phyloP scores from a whole-genome alignment of 2,113 vertebrate species.

The Pelusios castaneus region DNA sequence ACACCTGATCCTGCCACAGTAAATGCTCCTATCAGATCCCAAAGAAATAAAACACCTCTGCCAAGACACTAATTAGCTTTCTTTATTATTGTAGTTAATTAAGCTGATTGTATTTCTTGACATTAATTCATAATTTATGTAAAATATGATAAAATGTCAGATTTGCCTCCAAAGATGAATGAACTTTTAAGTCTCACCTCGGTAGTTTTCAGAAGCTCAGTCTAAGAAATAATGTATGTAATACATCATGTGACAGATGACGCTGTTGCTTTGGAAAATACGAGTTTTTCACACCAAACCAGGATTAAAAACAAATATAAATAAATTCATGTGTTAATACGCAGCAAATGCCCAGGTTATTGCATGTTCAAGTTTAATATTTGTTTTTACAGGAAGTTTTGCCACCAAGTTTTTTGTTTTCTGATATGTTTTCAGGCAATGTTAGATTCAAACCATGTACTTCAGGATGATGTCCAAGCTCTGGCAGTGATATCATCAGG shows the following conservation, averaged over 20 bases:
- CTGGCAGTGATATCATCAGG: background rate
- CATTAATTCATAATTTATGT: constrained; percentile 46
- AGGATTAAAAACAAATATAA: background rate
- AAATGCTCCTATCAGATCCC: constrained; percentile 57
- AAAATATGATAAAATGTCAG: background rate
- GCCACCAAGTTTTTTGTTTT: background rate
- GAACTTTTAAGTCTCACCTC: background rate
- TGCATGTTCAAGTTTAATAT: background rate
- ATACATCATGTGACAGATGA: background rate
- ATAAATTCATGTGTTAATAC: background rate
- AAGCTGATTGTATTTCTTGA: constrained; percentile 41
- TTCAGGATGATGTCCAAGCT: background rate
- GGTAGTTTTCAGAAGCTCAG: background rate
- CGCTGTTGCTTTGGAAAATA: background rate
- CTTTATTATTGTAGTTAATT: constrained; percentile 65
- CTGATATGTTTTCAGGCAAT: background rate
- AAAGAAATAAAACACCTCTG: constrained; percentile 68
- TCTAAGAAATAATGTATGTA: background rate
- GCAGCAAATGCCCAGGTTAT: background rate
- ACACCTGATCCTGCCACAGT: constrained; percentile 67
- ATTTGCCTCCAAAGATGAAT: background rate
- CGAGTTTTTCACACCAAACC: background rate
- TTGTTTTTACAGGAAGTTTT: background rate
- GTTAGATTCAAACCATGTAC: background rate
- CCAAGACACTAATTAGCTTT: constrained; percentile 71